Base-by-base conservation (phyloP, 2,113 vertebrate genomes). In the Nycticebus coucang region DNA sequence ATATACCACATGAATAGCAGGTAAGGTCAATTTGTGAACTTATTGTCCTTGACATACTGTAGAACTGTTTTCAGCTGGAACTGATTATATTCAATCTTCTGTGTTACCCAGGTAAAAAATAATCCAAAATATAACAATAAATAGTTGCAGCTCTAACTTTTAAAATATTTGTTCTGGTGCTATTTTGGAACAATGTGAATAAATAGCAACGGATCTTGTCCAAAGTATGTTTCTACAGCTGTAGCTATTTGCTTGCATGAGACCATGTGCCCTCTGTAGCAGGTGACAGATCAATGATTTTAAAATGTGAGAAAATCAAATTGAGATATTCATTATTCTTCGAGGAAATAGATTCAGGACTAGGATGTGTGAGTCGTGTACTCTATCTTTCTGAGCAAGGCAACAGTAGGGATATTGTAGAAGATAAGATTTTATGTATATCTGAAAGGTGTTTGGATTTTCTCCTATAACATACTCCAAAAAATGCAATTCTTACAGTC, bases 81-180 rank as follows among this genome's bases (percentile, higher is more conserved):
- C 87, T 96, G 97, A 98, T 97, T 98, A 98, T 84, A 60, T 96
- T 98, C 98, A 97, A 98, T 98, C 92, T 98, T 97, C 83, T 97
- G 45, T 95, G 77, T 96, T 98, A 95, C n/a, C 57, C 45, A 96
- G n/a, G 55, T 98, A 89, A 98, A 98, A 97, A 97, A 91, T 95
- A 97, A 98, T 98, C 82, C 84, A 97, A 98, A 97, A 96, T 83
- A 97, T 85, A 98, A 98, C 80, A 98, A 87, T 97, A 98, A 98
- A 97, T 98, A 97, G 97, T 95, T 98, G 90, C 80, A 53, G 62
- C 93, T 96, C 74, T 95, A 95, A 86, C 57, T 97, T 96, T 94
- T 80, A 97, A 98, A 96, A 97, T 97, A 79, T 96, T 88, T 77
- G 17, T 96, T 93, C 87, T 96, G 95, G 64, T 86, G 94, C 24